A percentile compares a stretch with the other conserved stretches of the same genome.
These are phyloP conservation scores for Drosophila pegasa DNA, from an alignment of 2,888 invertebrate genomes.

Conservation along the genomic window DNA sequence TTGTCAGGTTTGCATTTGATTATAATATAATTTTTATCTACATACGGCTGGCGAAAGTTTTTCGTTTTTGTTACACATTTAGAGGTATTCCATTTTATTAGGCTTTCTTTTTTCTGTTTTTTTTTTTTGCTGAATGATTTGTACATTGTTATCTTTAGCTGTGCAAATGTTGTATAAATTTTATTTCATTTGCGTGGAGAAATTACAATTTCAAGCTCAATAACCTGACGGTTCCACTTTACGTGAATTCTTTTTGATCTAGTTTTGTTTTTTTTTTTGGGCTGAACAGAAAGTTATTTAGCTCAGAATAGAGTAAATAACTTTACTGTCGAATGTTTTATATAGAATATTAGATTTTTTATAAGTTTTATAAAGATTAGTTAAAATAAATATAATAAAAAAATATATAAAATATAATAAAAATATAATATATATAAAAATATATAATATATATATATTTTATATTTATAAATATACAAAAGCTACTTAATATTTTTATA, in stretches of 20 bases:
- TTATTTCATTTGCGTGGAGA: not conserved
- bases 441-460: too few species aligned
- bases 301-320: not conserved
- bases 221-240: not conserved
- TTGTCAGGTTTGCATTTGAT: conserved; percentile 17
- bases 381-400: too few species aligned
- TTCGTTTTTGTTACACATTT: not conserved
- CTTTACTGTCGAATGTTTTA: not conserved
- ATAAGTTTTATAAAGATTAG: too few species aligned
- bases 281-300: not conserved
- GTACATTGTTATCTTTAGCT: not conserved
- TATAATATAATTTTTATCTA: conserved; percentile 14
- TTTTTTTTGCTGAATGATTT: too few species aligned
- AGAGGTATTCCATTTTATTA: not conserved
- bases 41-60: conserved; percentile 20
- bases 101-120: not conserved
- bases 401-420: too few species aligned
- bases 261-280: too few species aligned
- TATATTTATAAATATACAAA: too few species aligned
- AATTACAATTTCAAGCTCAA: not conserved
- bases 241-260: not conserved
- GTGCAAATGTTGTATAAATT: not conserved
- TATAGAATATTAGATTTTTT: too few species aligned
- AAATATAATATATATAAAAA: too few species aligned
- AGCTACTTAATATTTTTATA: too few species aligned